Percentiles rank a stretch among this genome's conserved stretches.
These are phyloP conservation scores for Onchidella celtica DNA, from an alignment of 2,888 invertebrate genomes.

Conservation along the genomic window DNA sequence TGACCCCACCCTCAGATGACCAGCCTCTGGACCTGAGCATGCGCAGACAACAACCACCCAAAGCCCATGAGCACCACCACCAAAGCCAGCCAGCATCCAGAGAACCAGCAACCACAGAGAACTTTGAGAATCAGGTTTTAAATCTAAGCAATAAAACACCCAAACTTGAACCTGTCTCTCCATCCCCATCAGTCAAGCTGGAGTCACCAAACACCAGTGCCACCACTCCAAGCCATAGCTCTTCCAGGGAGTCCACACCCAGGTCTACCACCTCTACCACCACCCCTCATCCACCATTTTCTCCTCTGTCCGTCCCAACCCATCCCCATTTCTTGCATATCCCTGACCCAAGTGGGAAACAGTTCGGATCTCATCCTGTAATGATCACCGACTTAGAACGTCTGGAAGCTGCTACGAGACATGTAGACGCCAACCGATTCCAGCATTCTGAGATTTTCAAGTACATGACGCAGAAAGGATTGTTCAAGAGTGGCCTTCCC, in stretches of 20 bases:
- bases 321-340: slow-evolving; percentile 22
- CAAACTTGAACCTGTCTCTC: slow-evolving; percentile 55
- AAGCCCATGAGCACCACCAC: slow-evolving; percentile 60
- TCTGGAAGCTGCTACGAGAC: background rate
- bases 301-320: slow-evolving; percentile 24
- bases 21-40: slow-evolving; percentile 93
- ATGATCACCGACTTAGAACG: slow-evolving; percentile 8
- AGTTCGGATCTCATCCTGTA: background rate
- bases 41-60: slow-evolving; percentile 81
- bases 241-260: slow-evolving; percentile 5
- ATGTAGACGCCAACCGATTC: slow-evolving; percentile 53
- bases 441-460: slow-evolving; percentile 74
- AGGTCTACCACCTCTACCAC: slow-evolving; percentile 3
- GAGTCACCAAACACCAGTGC: slow-evolving; percentile 11
- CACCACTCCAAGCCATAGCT: background rate
- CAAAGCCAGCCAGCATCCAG: slow-evolving; percentile 53
- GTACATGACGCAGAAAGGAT: slow-evolving; percentile 76
- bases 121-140: slow-evolving; percentile 84
- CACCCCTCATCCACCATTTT: background rate
- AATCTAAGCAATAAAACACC: slow-evolving; percentile 86
- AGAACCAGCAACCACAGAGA: slow-evolving; percentile 52
- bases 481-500: slow-evolving; percentile 61
- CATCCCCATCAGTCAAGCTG: slow-evolving; percentile 39
- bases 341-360: slow-evolving; percentile 9
- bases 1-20: slow-evolving; percentile 41